Base-by-base conservation (phyloP, 2,888 invertebrate species). In the Synergus japonicus region DNA sequence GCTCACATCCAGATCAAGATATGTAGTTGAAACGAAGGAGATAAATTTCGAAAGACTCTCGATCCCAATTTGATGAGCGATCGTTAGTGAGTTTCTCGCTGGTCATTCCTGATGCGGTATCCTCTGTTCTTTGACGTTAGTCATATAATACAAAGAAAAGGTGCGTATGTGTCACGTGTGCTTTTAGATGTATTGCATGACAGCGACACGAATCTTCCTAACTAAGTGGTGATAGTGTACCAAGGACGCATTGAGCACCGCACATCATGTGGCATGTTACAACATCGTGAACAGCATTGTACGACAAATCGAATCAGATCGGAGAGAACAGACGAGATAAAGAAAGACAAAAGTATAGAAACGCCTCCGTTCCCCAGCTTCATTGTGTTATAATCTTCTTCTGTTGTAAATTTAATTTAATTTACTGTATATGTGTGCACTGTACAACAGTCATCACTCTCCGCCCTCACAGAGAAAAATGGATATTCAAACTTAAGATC, bases 241-340 rank as follows among this genome's bases (percentile, higher is more conserved):
- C 41, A 65, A 65, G 37, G 8, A 65, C 9, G 65, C 41, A 65
- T 41, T 41, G 65, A 49, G 69, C 15, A 29, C 37, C 49, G 49
- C 69, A 54, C 49, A 46, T 69, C 49, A 69, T 15, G 49, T 81
- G 83, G 81, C 84, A 81, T 86, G 87, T 87, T 85, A 85, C 86
- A 86, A 80, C 84, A 79, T 82, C 82, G 85, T 84, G 85, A 86
- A 86, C 86, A 86, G 83, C 85, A 85, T 85, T 85, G 85, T 86
- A 87, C 84, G 87, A 87, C 87, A 88, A 88, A 88, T 73, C 73
- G 54, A 73, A 73, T 73, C 54, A 54, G 73, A 73, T 73, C 37
- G 18, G 9, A 37, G 15, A 46, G 46, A 73, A 49, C 29, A 73
- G 49, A 73, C 9, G 15, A 54, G 73, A 73, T 73, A 73, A 49